phyloP scores from a whole-genome alignment of 2,113 vertebrate species.

The Alaudala cheleensis region DNA sequence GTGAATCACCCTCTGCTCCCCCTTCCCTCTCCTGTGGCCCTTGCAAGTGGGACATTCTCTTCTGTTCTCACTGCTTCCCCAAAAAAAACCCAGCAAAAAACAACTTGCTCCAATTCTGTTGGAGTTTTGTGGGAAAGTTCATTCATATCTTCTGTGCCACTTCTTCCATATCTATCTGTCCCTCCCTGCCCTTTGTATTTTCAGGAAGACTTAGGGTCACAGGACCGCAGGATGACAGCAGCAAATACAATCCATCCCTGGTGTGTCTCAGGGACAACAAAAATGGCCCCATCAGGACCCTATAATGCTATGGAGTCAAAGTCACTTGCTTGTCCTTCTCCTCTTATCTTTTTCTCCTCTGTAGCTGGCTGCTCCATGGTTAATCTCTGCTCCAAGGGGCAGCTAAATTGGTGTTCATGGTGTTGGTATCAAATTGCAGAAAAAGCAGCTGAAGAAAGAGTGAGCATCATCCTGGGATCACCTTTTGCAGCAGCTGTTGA shows the following conservation, averaged over 20 bases:
- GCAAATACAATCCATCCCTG: background rate
- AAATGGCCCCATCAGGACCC: background rate
- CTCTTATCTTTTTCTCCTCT: background rate
- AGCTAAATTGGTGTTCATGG: background rate
- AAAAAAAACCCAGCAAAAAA: background rate
- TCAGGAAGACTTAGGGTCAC: background rate
- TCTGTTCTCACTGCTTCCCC: background rate
- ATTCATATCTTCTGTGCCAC: background rate
- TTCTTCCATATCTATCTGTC: background rate
- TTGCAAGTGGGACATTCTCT: background rate
- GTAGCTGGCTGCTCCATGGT: background rate
- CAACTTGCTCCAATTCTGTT: background rate
- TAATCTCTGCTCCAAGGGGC: background rate
- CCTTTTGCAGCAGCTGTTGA: background rate
- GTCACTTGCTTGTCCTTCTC: background rate
- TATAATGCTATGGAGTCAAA: background rate
- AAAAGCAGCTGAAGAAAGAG: background rate
- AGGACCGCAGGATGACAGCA: background rate
- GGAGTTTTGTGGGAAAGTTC: background rate
- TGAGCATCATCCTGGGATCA: background rate
- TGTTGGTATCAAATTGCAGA: background rate
- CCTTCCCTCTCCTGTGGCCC: background rate
- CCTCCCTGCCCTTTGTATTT: fast-evolving
- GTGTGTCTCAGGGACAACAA: background rate
- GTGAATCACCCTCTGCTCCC: background rate